Evolutionary conservation across 2,113 vertebrate species (phyloP).

Genomic region (Psittacara wagleri): DNA sequence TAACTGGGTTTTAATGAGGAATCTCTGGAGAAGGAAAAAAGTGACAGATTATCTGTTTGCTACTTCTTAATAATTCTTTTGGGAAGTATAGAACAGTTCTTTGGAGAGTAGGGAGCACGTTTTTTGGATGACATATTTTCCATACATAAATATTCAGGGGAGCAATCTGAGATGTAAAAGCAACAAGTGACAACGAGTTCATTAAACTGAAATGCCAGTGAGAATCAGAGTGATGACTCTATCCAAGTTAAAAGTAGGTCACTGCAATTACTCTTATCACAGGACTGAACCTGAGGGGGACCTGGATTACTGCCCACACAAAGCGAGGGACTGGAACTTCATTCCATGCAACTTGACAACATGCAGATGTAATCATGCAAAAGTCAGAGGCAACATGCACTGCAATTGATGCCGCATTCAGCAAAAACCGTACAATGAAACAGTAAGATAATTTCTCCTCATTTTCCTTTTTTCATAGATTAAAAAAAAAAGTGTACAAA

Average conservation of each 20-base stretch:
- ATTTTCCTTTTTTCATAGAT: neutral
- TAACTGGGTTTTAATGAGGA: neutral
- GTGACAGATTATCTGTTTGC: neutral
- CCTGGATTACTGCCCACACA: neutral
- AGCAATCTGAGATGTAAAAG: neutral
- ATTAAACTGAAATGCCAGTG: neutral
- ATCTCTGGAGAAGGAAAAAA: neutral
- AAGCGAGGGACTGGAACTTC: neutral
- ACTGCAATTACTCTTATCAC: neutral
- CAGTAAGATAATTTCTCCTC: neutral
- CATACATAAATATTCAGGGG: neutral
- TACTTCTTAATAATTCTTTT: neutral
- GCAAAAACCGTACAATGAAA: neutral
- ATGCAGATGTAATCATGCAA: neutral
- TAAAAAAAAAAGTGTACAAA: neutral
- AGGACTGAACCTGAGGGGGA: neutral
- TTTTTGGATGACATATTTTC: neutral
- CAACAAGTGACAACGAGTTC: conserved; percentile 6
- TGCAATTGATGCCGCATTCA: neutral
- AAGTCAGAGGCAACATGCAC: neutral
- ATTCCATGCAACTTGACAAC: fast-evolving
- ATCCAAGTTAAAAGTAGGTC: neutral
- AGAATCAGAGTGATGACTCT: neutral
- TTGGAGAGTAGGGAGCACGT: neutral
- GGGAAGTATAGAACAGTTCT: neutral